A percentile compares a stretch with the other conserved stretches of the same genome.
These are phyloP conservation scores for Alectura lathami DNA, from an alignment of 2,113 vertebrate species.

Conservation along the genomic window DNA sequence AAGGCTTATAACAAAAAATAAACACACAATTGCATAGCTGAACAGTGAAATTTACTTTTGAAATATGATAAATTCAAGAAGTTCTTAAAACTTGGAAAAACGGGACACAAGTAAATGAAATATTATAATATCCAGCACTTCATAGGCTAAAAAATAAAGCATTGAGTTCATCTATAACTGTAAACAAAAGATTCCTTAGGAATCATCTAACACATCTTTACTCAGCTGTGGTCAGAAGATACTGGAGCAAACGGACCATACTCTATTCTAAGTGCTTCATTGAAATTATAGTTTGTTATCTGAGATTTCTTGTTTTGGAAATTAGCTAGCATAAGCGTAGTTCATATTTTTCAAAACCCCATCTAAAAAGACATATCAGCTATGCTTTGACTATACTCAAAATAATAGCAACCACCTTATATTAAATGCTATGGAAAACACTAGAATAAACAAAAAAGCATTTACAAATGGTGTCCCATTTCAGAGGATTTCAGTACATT, in stretches of 20 bases:
- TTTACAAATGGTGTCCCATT: not conserved
- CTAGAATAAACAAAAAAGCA: not conserved
- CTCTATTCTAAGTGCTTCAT: constrained; percentile 28
- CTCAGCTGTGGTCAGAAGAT: constrained; percentile 32
- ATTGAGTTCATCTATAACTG: not conserved
- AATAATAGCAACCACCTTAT: not conserved
- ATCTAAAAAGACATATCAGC: not conserved
- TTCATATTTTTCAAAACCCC: not conserved
- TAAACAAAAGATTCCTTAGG: not conserved
- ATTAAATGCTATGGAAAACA: not conserved
- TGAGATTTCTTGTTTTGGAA: constrained; percentile 32
- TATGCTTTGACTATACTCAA: not conserved
- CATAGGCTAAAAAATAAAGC: not conserved
- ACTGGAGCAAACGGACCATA: not conserved
- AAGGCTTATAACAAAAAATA: not conserved
- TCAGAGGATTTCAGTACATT: not conserved
- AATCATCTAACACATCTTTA: constrained; percentile 33
- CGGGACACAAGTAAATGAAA: not conserved
- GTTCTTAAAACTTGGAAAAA: not conserved
- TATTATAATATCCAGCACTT: not conserved
- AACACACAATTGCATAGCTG: not conserved
- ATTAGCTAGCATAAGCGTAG: not conserved
- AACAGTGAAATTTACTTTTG: not conserved
- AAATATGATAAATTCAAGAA: not conserved
- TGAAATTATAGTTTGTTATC: constrained; percentile 19